These are phyloP conservation scores for Cotesia typhae DNA, from an alignment of 1,140 invertebrate species.

Conservation along the genomic window DNA sequence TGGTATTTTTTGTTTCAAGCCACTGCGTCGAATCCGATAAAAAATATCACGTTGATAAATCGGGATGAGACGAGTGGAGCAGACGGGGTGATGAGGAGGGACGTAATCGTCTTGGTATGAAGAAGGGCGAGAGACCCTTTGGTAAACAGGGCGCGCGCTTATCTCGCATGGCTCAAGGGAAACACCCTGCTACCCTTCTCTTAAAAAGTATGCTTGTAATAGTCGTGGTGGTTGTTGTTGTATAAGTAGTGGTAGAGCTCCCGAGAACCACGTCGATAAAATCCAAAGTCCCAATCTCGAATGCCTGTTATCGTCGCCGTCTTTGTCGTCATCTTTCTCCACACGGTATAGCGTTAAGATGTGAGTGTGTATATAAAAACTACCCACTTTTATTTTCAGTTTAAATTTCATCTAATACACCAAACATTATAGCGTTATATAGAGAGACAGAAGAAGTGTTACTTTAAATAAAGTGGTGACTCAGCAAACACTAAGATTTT, in stretches of 20 bases:
- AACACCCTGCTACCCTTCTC: background rate
- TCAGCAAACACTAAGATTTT: constrained; percentile 3
- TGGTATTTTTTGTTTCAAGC: constrained; percentile 25
- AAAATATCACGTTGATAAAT: constrained; percentile 34
- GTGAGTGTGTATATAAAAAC: background rate
- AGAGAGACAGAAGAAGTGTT: background rate
- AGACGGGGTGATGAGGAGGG: background rate
- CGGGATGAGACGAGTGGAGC: background rate
- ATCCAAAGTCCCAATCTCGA: constrained; percentile 13
- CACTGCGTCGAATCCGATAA: constrained; percentile 31
- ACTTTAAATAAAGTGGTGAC: background rate
- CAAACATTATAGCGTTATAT: no score
- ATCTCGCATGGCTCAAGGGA: constrained; percentile 32
- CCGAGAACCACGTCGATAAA: constrained; percentile 30
- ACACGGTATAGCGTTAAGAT: background rate
- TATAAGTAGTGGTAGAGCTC: background rate
- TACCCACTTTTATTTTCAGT: constrained; percentile 1
- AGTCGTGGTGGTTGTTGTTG: background rate
- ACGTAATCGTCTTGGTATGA: constrained; percentile 31
- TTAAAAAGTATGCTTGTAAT: constrained; percentile 14
- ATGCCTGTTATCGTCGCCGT: background rate
- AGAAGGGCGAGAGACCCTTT: background rate
- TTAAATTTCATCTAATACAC: constrained; percentile 7
- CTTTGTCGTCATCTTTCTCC: constrained; percentile 8
- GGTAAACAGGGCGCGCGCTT: constrained; percentile 26